A percentile compares a stretch with the other conserved stretches of the same genome.
phyloP scores from a whole-genome alignment of 2,797 vertebrate genomes.

The Pseudochromis fuscus region DNA sequence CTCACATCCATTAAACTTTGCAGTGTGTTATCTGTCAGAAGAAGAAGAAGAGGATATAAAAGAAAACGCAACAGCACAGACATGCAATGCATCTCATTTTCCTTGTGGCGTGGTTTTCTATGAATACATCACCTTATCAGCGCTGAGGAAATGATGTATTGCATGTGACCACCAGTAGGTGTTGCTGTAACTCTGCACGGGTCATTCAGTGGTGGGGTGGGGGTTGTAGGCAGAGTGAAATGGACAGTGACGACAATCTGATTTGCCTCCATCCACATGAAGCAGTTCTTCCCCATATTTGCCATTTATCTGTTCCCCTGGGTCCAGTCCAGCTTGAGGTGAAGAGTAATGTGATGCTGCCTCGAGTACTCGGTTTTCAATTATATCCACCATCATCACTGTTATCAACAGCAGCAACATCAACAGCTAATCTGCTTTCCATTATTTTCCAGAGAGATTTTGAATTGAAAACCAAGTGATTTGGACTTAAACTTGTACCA shows the following conservation, averaged over 20 bases:
- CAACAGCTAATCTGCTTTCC: conserved; percentile 64
- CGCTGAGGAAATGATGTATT: conserved; percentile 21
- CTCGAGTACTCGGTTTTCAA: conserved; percentile 67
- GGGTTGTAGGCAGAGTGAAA: conserved; percentile 52
- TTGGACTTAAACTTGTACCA: conserved; percentile 25
- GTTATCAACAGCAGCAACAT: conserved; percentile 62
- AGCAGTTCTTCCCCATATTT: conserved; percentile 73
- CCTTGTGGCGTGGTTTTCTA: conserved; percentile 44
- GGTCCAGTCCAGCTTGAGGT: conserved; percentile 51
- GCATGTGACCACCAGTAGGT: conserved; percentile 72
- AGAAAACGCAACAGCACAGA: conserved; percentile 16
- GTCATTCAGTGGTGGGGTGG: conserved; percentile 4
- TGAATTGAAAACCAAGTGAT: conserved; percentile 65
- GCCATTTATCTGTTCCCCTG: conserved; percentile 63
- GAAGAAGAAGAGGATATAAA: background rate
- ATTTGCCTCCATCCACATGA: conserved; percentile 63
- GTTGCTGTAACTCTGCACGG: conserved; percentile 72
- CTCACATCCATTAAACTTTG: background rate
- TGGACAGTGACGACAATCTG: conserved; percentile 69
- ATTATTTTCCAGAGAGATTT: conserved; percentile 58
- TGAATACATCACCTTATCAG: conserved; percentile 64
- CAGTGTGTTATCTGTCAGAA: conserved; percentile 21
- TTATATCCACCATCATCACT: conserved; percentile 65
- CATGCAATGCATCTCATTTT: conserved; percentile 51
- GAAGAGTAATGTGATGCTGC: conserved; percentile 61